Base-by-base conservation (phyloP, 1,140 invertebrate species). In the Drosophila funebris region DNA sequence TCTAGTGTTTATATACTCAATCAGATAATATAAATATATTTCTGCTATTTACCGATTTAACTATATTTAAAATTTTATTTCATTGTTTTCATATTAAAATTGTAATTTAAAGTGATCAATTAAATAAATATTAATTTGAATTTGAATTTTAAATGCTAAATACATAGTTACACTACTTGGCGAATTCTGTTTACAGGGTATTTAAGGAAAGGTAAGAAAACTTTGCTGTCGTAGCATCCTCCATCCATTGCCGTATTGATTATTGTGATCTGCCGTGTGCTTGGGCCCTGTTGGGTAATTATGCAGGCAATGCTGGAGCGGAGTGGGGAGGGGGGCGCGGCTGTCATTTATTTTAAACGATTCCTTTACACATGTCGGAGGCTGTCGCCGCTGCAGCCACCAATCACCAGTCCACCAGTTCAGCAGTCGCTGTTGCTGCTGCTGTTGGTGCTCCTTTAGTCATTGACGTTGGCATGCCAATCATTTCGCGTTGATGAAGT, bases 271-370 rank as follows among this genome's bases (percentile, higher is more conserved):
- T 82, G 78, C 83, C 78, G 84, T 88, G 76, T 79, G 78, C 67
- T 58, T 52, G 50, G 31, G 74, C 71, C 63, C 74, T 82, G 70
- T 81, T 22, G 46, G 83, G 76, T 88, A 88, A 88, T 88, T 88
- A 88, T 88, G 79, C 78, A 83, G 72, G 66, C 72, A 39, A 57
- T 50, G 60, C 52, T 52, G 36, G 54, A 43, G 60, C 46, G 41
- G 20, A 24, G 57, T 6, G 18, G 11, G 22, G 31, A 18, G 9
- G 33, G 80, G 80, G 77, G 64, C 53, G 66, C 68, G 52, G 61
- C 79, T 88, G 83, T 88, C 83, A 89, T 88, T 88, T 88, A 88
- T 88, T 88, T 88, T 88, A 88, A 88, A 88, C 83, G 83, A 88
- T 88, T 88, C 83, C 76, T 88, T 88, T 88, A 88, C 83, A 88